These are phyloP conservation scores for Porites cylindrica DNA, from an alignment of 92 coral and sea anemone genomes.

Conservation along the genomic window DNA sequence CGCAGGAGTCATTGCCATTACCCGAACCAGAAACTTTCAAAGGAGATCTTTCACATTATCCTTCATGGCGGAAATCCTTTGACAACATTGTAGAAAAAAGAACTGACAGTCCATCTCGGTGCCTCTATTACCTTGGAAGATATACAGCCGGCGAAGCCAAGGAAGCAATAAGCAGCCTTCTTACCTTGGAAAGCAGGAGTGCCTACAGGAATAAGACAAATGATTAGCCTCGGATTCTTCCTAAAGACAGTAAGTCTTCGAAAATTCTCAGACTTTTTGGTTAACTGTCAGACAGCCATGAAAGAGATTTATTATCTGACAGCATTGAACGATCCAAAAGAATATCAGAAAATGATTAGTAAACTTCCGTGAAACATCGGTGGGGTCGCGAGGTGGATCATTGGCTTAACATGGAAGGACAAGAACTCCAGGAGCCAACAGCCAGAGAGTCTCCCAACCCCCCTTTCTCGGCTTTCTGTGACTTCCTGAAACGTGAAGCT, in stretches of 20 bases:
- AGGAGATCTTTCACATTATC: constrained; percentile 53
- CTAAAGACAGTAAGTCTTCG: constrained; percentile 60
- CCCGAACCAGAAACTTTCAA: constrained; percentile 65
- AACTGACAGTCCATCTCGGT: constrained; percentile 12
- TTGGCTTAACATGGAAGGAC: constrained; percentile 21
- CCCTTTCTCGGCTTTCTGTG: constrained; percentile 58
- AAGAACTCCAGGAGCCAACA: neutral
- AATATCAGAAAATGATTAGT: constrained; percentile 57
- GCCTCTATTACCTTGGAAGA: constrained; percentile 37
- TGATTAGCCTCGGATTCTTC: constrained; percentile 59
- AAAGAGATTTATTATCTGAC: constrained; percentile 22
- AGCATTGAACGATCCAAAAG: constrained; percentile 62
- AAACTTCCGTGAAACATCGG: constrained; percentile 54
- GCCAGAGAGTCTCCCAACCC: constrained; percentile 23
- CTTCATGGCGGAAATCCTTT: constrained; percentile 61
- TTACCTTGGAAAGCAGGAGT: constrained; percentile 19
- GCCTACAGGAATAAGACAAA: constrained; percentile 61
- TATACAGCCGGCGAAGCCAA: constrained; percentile 70
- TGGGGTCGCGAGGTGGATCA: constrained; percentile 50
- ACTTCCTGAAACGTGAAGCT: constrained; percentile 45
- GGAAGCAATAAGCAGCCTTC: constrained; percentile 57
- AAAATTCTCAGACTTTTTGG: constrained; percentile 64
- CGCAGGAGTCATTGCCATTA: constrained; percentile 36
- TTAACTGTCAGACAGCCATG: constrained; percentile 49
- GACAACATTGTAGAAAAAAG: constrained; percentile 47